A percentile compares a stretch with the other conserved stretches of the same genome.
These are phyloP conservation scores for Drosophila murphyi DNA, from an alignment of 1,140 invertebrate genomes.

Conservation along the genomic window DNA sequence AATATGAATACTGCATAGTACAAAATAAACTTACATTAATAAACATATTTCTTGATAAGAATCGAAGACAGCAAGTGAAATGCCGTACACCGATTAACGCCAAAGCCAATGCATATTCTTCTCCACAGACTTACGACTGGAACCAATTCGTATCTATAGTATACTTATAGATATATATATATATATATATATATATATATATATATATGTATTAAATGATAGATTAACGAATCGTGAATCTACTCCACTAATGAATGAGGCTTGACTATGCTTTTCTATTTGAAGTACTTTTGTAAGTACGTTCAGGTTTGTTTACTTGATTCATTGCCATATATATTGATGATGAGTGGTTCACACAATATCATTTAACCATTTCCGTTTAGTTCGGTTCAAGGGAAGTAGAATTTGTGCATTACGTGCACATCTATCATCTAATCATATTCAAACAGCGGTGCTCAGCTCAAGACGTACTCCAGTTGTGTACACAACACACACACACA, in stretches of 20 bases:
- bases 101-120: too few relatives aligned
- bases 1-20: too few relatives aligned
- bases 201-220: too few relatives aligned
- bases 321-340: slow-evolving; percentile 2
- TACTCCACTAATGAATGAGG: not conserved
- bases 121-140: too few relatives aligned
- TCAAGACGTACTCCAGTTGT: slow-evolving; percentile 42
- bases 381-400: slow-evolving; percentile 9
- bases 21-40: too few relatives aligned
- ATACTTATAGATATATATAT: too few relatives aligned
- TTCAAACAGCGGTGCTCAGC: slow-evolving; percentile 33
- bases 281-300: not conserved
- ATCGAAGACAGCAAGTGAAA: too few relatives aligned
- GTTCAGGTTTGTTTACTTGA: not conserved
- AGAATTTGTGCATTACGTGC: slow-evolving; percentile 15
- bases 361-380: not conserved
- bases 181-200: too few relatives aligned
- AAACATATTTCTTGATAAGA: too few relatives aligned
- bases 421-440: slow-evolving; percentile 47
- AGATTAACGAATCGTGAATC: not conserved
- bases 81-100: too few relatives aligned
- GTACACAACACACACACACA: slow-evolving; percentile 10
- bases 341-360: not conserved
- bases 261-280: not conserved
- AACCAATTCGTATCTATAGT: too few relatives aligned